Conservation (phyloP, 2,113 vertebrate genomes). For the Cyrtonyx montezumae region DNA sequence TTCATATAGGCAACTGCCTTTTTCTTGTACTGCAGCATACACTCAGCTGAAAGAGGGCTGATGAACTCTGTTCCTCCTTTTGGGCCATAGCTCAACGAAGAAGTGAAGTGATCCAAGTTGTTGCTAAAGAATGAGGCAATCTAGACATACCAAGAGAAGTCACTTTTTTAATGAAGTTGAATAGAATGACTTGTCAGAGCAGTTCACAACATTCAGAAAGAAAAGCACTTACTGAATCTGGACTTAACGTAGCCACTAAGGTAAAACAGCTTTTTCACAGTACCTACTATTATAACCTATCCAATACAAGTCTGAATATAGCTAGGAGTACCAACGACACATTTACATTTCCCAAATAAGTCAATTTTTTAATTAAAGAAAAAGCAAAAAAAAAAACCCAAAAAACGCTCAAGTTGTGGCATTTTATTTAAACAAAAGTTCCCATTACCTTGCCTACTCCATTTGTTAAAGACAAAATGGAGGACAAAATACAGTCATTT, state of each 20-base stretch:
- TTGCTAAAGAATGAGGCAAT: slow-evolving; percentile 95
- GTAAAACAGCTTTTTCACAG: background rate
- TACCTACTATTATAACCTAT: background rate
- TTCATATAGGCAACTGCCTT: slow-evolving; percentile 88
- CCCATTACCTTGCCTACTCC: slow-evolving; percentile 88
- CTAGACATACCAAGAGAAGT: slow-evolving; percentile 74
- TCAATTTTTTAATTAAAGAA: background rate
- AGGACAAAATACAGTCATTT: slow-evolving; percentile 94
- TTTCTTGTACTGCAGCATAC: slow-evolving; percentile 93
- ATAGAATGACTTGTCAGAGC: background rate
- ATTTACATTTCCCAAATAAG: background rate
- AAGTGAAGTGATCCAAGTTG: slow-evolving; percentile 91
- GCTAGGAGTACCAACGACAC: background rate
- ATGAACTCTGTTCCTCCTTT: slow-evolving; percentile 80
- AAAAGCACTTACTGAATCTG: background rate
- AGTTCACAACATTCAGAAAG: background rate
- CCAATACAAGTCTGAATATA: rapidly evolving
- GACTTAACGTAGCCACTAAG: background rate
- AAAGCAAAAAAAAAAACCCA: background rate
- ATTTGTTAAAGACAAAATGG: slow-evolving; percentile 87
- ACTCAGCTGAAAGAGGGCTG: slow-evolving; percentile 89
- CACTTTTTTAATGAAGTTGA: background rate
- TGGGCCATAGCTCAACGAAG: slow-evolving; percentile 86
- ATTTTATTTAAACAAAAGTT: background rate
- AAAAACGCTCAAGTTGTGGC: background rate